Evolutionary conservation across 2,797 vertebrate genomes (phyloP).

Genomic region (Brachyalestes nurse): DNA sequence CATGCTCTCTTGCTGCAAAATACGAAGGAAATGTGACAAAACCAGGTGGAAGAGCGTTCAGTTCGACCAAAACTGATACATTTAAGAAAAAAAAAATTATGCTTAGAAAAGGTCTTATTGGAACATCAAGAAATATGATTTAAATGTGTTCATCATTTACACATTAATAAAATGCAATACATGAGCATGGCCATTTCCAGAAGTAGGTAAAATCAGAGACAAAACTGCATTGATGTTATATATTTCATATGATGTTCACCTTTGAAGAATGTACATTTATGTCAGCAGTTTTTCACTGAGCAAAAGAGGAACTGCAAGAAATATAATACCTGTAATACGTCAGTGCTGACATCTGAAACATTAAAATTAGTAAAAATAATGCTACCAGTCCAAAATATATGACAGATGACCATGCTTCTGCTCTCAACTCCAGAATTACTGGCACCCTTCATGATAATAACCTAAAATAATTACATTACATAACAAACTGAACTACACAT

Average conservation of each 20-base stretch:
- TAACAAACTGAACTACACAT: too few species aligned
- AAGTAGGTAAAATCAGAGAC: neutral
- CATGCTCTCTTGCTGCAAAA: conserved; percentile 50
- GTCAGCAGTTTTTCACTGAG: neutral
- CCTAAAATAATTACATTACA: too few species aligned
- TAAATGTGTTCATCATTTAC: neutral
- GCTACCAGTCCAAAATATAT: neutral
- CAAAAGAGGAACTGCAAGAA: neutral
- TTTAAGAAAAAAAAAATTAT: neutral
- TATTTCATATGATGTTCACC: neutral
- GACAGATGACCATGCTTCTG: neutral
- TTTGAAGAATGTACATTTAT: neutral
- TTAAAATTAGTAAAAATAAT: neutral
- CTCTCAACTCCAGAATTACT: too few species aligned
- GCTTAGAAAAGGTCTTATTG: neutral
- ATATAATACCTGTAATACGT: neutral
- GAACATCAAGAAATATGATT: neutral
- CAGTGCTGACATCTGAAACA: neutral
- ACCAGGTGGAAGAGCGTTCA: conserved; percentile 47
- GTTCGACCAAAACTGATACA: neutral
- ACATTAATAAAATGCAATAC: neutral
- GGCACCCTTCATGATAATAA: too few species aligned
- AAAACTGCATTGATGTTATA: neutral
- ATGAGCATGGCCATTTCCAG: neutral
- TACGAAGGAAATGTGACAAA: conserved; percentile 56